Percentiles rank a stretch among this genome's conserved stretches.
These are phyloP conservation scores for Leptoclinus maculatus DNA, from an alignment of 2,797 vertebrate genomes.

Conservation along the genomic window DNA sequence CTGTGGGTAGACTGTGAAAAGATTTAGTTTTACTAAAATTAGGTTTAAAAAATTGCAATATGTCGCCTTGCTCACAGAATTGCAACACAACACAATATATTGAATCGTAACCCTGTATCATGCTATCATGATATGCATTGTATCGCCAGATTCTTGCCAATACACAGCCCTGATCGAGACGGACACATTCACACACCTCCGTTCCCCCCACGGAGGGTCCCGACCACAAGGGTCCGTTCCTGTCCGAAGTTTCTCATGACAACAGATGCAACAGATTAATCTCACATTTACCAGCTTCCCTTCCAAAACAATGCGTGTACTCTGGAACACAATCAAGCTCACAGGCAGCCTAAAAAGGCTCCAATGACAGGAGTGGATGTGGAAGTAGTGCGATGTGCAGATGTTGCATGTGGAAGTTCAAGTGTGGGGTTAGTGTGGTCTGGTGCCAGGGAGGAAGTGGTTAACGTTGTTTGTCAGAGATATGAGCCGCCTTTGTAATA, in stretches of 20 bases:
- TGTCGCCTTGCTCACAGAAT: neutral
- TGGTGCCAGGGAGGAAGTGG: conserved; percentile 56
- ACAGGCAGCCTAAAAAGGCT: conserved; percentile 41
- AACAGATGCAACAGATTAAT: conserved; percentile 71
- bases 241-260: conserved; percentile 65
- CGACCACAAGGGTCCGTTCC: conserved; percentile 43
- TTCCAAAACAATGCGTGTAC: conserved; percentile 68
- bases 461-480: conserved; percentile 45
- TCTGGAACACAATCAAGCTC: conserved; percentile 66
- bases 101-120: neutral
- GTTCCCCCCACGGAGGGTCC: conserved; percentile 18
- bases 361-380: conserved; percentile 34
- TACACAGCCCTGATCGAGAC: neutral
- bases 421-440: conserved; percentile 38
- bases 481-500: conserved; percentile 31
- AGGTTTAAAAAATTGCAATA: neutral
- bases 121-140: neutral
- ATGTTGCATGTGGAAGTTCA: conserved; percentile 34
- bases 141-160: neutral
- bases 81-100: neutral
- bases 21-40: neutral
- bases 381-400: conserved; percentile 52
- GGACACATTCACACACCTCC: conserved; percentile 10
- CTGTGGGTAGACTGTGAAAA: neutral
- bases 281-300: conserved; percentile 68